Conservation (phyloP, 1,140 invertebrate species). For the Grapholita molesta region DNA sequence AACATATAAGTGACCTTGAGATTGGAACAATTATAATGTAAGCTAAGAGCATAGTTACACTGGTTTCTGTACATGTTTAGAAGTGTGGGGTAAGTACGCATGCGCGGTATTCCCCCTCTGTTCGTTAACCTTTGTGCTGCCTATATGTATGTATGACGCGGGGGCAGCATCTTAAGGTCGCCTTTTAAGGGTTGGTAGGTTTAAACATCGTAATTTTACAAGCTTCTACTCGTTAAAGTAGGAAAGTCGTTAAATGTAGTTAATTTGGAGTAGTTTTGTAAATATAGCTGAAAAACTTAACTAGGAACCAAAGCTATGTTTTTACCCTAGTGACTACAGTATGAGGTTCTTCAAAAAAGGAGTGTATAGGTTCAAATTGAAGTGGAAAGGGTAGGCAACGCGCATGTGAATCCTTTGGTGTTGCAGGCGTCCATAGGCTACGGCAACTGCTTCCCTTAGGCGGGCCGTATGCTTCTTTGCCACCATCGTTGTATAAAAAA, state of each 20-base stretch:
- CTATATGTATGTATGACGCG: neutral
- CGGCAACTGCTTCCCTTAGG: no score
- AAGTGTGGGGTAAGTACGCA: neutral
- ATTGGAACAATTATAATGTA: neutral
- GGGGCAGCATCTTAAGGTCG: conserved; percentile 9
- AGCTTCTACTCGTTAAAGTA: neutral
- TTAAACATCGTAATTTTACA: neutral
- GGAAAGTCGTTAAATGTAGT: neutral
- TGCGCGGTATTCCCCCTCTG: neutral
- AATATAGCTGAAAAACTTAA: no score
- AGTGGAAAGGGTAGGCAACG: no score
- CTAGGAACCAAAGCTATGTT: no score
- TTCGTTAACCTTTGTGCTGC: conserved; percentile 14
- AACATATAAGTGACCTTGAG: neutral
- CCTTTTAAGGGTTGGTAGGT: neutral
- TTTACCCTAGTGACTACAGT: no score
- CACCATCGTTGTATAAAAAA: no score
- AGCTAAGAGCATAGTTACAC: neutral
- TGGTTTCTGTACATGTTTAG: neutral
- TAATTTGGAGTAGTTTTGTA: no score
- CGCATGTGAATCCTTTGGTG: no score
- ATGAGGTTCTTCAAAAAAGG: no score
- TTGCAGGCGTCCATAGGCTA: no score
- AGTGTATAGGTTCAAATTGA: no score
- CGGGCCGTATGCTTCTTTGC: no score